These are phyloP conservation scores for Philaenus spumarius DNA, from an alignment of 1,140 invertebrate species.

Conservation along the genomic window DNA sequence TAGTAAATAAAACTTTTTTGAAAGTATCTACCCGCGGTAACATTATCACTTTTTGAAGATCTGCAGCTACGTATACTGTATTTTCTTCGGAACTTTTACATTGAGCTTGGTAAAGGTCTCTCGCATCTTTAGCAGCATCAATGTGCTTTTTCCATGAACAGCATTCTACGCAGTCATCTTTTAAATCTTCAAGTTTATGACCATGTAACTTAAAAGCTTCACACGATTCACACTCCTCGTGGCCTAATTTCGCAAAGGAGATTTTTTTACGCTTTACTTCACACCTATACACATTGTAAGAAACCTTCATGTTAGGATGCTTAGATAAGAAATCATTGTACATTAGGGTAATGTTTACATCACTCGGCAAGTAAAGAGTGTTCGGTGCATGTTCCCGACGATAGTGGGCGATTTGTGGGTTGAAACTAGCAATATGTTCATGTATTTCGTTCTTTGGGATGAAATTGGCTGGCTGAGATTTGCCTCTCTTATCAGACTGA, in stretches of 20 bases:
- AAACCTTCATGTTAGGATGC: conserved; percentile 18
- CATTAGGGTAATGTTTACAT: conserved; percentile 21
- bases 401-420: too few species aligned
- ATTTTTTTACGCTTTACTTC: conserved; percentile 15
- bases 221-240: conserved; percentile 22
- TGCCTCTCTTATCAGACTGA: too few species aligned
- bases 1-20: conserved; percentile 18
- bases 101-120: conserved; percentile 9
- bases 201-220: conserved; percentile 16
- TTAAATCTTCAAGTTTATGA: conserved; percentile 15
- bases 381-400: conserved; percentile 24
- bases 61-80: conserved; percentile 15
- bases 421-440: too few species aligned
- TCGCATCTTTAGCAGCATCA: background rate
- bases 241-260: conserved; percentile 19
- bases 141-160: conserved; percentile 9
- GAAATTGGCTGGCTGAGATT: too few species aligned
- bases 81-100: background rate
- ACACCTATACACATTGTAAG: conserved; percentile 21
- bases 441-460: too few species aligned
- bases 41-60: conserved; percentile 26
- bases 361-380: conserved; percentile 20
- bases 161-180: conserved; percentile 1
- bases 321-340: conserved; percentile 21
- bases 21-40: conserved; percentile 21